Conservation (phyloP, 2,113 vertebrate genomes). For the Rynchops niger region DNA sequence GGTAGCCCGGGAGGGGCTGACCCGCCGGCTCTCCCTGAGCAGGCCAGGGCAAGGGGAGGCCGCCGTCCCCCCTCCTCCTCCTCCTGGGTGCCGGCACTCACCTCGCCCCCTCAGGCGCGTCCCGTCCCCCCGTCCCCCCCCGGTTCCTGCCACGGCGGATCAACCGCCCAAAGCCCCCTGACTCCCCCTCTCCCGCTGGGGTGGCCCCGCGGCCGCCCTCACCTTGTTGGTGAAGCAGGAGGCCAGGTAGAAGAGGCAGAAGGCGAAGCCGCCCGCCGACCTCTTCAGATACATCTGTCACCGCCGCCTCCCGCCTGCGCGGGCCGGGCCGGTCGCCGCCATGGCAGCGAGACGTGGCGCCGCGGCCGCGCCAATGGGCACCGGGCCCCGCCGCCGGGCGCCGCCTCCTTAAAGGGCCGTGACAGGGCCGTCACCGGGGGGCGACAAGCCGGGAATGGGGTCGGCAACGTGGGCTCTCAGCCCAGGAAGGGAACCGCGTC, state of each 20-base stretch:
- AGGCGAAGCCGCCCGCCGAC: slow-evolving; percentile 61
- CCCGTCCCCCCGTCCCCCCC: too few species aligned
- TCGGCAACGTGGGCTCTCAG: too few species aligned
- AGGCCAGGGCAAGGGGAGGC: too few species aligned
- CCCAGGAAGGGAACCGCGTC: fast-evolving
- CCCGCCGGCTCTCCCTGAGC: background rate
- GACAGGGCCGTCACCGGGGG: background rate
- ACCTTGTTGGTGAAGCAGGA: slow-evolving; percentile 81
- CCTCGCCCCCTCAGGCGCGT: background rate
- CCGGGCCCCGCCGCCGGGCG: background rate
- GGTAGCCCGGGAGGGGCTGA: background rate
- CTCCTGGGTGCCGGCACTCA: background rate
- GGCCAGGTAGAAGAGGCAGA: slow-evolving; percentile 74
- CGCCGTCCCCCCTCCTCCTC: background rate
- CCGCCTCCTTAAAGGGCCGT: slow-evolving; percentile 57
- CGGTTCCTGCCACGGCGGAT: background rate
- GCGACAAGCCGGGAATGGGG: fast-evolving
- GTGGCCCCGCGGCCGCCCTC: background rate
- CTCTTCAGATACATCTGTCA: slow-evolving; percentile 68
- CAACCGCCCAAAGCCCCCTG: background rate
- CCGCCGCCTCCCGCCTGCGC: background rate
- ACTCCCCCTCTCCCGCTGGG: background rate
- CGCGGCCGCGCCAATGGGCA: slow-evolving; percentile 32
- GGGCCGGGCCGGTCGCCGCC: background rate
- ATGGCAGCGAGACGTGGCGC: slow-evolving; percentile 44